Evolutionary conservation across 2,888 invertebrate species (phyloP).

Genomic region (Macaria liturata): DNA sequence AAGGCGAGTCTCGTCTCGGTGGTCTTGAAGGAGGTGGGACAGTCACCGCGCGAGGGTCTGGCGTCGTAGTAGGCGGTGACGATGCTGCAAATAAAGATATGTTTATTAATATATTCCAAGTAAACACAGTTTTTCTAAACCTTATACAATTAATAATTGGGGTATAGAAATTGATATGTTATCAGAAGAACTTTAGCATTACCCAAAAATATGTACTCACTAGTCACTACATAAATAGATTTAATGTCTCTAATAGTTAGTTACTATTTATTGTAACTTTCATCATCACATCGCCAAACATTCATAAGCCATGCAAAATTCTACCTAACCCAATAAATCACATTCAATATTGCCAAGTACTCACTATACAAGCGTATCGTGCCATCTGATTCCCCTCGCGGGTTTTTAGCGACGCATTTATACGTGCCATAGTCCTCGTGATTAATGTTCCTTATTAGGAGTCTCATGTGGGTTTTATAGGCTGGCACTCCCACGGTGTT

Average conservation of each 20-base stretch:
- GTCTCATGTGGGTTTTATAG: slow-evolving; percentile 94
- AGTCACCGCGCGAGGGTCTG: slow-evolving; percentile 86
- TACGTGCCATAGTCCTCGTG: slow-evolving; percentile 93
- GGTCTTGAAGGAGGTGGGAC: slow-evolving; percentile 71
- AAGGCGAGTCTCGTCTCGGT: slow-evolving; percentile 71
- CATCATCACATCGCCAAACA: no score
- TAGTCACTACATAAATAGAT: no score
- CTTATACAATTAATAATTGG: no score
- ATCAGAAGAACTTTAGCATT: no score
- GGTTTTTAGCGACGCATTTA: slow-evolving; percentile 95
- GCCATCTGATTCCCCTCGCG: slow-evolving; percentile 95
- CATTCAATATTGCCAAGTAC: slow-evolving; percentile 46
- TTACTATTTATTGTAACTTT: no score
- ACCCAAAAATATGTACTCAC: no score
- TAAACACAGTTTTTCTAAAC: no score
- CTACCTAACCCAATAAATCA: no score
- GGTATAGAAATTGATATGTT: no score
- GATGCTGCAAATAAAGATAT: slow-evolving; percentile 81
- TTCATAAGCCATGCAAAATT: no score
- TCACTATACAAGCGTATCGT: slow-evolving; percentile 94
- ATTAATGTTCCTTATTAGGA: slow-evolving; percentile 90
- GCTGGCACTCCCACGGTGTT: slow-evolving; percentile 87
- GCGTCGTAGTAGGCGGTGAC: slow-evolving; percentile 91
- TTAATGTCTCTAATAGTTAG: no score
- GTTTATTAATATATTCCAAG: neutral